A percentile compares a stretch with the other conserved stretches of the same genome.
Conservation (phyloP, 2,113 vertebrate species). For the Serinus canaria region DNA sequence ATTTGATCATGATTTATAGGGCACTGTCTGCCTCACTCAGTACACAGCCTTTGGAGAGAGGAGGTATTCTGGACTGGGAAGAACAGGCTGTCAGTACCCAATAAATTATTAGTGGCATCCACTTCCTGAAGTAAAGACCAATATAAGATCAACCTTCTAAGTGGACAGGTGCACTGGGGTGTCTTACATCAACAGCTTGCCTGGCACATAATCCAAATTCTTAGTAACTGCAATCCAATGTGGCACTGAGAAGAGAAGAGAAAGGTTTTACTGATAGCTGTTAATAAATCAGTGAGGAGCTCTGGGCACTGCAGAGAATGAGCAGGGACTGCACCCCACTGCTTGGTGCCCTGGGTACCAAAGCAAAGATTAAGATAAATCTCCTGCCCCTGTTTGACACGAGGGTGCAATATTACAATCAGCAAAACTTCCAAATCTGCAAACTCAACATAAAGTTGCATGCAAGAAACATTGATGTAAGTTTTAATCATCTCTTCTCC, state of each 20-base stretch:
- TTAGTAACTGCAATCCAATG: background rate
- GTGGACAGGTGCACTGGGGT: slow-evolving; percentile 48
- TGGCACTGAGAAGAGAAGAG: background rate
- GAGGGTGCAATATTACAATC: background rate
- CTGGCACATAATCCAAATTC: background rate
- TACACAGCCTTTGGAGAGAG: background rate
- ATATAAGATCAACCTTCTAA: background rate
- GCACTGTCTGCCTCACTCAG: slow-evolving; percentile 24
- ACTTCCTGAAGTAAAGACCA: background rate
- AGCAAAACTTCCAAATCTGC: background rate
- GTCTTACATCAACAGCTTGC: background rate
- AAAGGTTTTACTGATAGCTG: background rate
- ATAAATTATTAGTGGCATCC: slow-evolving; percentile 41
- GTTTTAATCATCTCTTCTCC: background rate
- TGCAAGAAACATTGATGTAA: background rate
- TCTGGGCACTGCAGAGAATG: background rate
- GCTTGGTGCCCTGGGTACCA: background rate
- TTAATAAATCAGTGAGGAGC: background rate
- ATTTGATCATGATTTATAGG: slow-evolving; percentile 60
- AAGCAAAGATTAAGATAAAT: background rate
- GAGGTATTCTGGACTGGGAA: slow-evolving; percentile 29
- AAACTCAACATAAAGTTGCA: background rate
- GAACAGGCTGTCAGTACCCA: slow-evolving; percentile 48
- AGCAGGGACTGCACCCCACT: background rate
- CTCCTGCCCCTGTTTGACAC: background rate